Evolutionary conservation across 2,113 vertebrate species (phyloP).

Genomic region (Engystomops pustulosus): DNA sequence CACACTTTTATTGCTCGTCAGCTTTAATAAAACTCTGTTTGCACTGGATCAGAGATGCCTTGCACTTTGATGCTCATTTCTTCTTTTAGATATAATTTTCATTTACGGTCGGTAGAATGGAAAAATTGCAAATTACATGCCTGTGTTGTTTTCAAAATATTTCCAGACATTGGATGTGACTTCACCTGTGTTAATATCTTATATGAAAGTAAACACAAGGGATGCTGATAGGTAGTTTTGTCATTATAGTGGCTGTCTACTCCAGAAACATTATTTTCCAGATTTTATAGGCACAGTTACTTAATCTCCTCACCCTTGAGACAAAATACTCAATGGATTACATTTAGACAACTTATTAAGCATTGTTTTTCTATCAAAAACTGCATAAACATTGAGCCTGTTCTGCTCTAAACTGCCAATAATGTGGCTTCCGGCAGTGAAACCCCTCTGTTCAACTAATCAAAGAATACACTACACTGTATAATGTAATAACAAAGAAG

Average conservation of each 20-base stretch:
- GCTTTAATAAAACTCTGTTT: constrained; percentile 30
- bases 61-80: constrained; percentile 23
- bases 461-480: not conserved
- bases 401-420: not conserved
- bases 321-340: not conserved
- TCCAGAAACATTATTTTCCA: not conserved
- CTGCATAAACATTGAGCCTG: not conserved
- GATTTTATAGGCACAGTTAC: not conserved
- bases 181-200: not conserved
- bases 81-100: constrained; percentile 23
- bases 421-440: not conserved
- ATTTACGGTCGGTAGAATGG: constrained; percentile 29
- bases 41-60: constrained; percentile 14
- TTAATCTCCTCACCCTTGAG: not conserved
- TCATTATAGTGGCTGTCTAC: not conserved
- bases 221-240: not conserved
- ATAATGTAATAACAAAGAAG: not conserved
- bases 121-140: constrained; percentile 35
- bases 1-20: constrained; percentile 19
- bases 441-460: not conserved
- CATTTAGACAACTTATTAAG: not conserved
- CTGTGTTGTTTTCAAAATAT: constrained; percentile 24
- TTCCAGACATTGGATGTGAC: not conserved
- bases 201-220: not conserved
- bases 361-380: not conserved